Base-by-base conservation (phyloP, 2,113 vertebrate species). In the Lasiurus borealis region DNA sequence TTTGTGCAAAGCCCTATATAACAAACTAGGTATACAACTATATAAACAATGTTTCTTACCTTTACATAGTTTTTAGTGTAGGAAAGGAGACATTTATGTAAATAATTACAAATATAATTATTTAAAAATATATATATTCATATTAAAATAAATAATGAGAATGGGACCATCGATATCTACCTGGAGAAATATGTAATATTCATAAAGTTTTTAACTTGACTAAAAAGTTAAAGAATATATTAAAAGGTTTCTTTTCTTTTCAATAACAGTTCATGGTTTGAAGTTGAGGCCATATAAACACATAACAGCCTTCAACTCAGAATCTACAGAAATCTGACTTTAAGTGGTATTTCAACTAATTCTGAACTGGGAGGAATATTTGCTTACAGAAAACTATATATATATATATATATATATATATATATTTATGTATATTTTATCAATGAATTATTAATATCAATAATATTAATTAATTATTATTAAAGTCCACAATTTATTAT, bases 181-280 rank as follows among this genome's bases (percentile, higher is more conserved):
- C 1, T 83, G 23, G 77, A 90, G n/a, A 93, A 57, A 91, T 73
- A 71, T 23, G 8, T 36, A 1, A 34, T 82, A 5, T 44, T 82
- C 18, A 29, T 50, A 29, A 73, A 50, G 9, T 31, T 91, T 85
- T 46, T 14, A 72, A 73, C 57, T 71, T 73, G 23, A 75, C 5
- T 69, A 50, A 3, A 88, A 75, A 78, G 3, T 81, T 83, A 16
- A 82, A 88, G 31, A 71, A 69, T 69, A 19, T 19, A 8, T 29
- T 57, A 23, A 72, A 88, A 64, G 6, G 52, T 91, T 68, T 92
- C 2, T 40, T 78, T n/a, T 62, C 8, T 75, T 87, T 95, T 84
- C 5, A 40, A 1, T 34, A 68, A 86, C 11, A 78, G 15, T 11
- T 6, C 19, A 27, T 64, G 31, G 36, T 46, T 91, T 92, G 64